Evolutionary conservation across 2,888 invertebrate species (phyloP), one percentile per base, ranked within the genome.

Genomic region (Ochropleura plecta): DNA sequence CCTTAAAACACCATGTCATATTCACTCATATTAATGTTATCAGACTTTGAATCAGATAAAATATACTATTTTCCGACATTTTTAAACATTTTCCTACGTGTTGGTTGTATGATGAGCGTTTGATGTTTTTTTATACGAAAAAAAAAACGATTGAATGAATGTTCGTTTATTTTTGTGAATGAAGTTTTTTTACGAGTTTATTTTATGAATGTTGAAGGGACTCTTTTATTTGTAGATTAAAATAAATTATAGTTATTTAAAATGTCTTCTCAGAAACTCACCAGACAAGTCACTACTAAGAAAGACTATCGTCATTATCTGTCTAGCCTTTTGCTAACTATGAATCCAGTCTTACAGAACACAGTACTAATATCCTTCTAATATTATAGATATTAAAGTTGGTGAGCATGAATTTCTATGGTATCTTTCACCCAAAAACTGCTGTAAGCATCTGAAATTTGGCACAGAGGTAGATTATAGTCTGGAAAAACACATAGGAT

Each of bases 91-190:
- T 20, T 8, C 14, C 8, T 44, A 62, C n/a, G 14, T 44, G 44
- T 44, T 8, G 44, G n/a, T 42, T 60, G n/a, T 14, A 42, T 20
- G 46, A 64, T 48, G 48, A 70, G 16, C 64, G 40, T 46, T 76
- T 77, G 64, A 70, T 76, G 64, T 76, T 46, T n/a, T 44, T 40
- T 69, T 40, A 18, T 5, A 40, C 57, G 57, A 20, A 3, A 51
- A 60, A 40, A 63, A 20, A 3, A 51, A 60, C 6, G 40, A 18
- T 0, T 62, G 8, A 48, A 53, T 74, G 74, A 73, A 18, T 46
- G 18, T 46, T 30, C 14, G 8, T 20, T 44, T 62, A 44, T 5
- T 69, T 73, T 40, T 46, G 7, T 30, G 14, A 62, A 62, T n/a
- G 62, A 62, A 62, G 7, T 6, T 44, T 62, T 53, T 62, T 62